These are phyloP conservation scores for Nixonia krombeini DNA, from an alignment of 1,140 invertebrate genomes.

Conservation along the genomic window DNA sequence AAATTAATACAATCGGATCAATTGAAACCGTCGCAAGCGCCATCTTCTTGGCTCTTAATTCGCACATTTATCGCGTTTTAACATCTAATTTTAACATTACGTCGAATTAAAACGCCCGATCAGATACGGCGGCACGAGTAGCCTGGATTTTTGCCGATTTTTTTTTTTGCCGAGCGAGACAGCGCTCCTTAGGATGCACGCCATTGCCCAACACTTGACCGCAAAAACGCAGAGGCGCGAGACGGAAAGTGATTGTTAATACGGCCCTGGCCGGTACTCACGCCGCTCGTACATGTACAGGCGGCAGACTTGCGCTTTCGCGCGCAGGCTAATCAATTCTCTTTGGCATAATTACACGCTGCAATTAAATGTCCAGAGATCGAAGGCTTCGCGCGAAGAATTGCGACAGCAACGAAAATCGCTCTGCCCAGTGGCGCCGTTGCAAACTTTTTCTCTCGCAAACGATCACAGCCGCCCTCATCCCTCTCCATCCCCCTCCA, in stretches of 20 bases:
- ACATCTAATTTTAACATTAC: too few relatives aligned
- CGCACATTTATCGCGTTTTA: too few relatives aligned
- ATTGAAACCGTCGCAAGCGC: conserved; percentile 15
- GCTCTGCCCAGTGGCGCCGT: background rate
- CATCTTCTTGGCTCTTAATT: too few relatives aligned
- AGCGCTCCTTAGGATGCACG: too few relatives aligned
- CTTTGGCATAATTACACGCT: conserved; percentile 31
- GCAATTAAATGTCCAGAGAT: conserved; percentile 29
- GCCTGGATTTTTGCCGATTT: too few relatives aligned
- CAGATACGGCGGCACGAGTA: too few relatives aligned
- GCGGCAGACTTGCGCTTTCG: conserved; percentile 32
- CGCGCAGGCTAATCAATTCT: conserved; percentile 39
- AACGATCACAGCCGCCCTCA: conserved; percentile 4
- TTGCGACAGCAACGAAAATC: background rate
- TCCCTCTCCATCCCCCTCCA: too few relatives aligned
- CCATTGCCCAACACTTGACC: too few relatives aligned
- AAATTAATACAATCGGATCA: too few relatives aligned
- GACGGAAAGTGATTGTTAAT: conserved; percentile 6
- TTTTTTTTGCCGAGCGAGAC: too few relatives aligned
- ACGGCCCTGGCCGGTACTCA: conserved; percentile 17
- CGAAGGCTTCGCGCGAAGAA: conserved; percentile 27
- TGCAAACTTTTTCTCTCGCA: conserved; percentile 26
- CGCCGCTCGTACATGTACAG: conserved; percentile 29
- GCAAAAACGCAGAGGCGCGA: too few relatives aligned
- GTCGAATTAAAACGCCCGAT: too few relatives aligned